Conservation (phyloP, 2,797 vertebrate genomes). For the Poecilia wingei region DNA sequence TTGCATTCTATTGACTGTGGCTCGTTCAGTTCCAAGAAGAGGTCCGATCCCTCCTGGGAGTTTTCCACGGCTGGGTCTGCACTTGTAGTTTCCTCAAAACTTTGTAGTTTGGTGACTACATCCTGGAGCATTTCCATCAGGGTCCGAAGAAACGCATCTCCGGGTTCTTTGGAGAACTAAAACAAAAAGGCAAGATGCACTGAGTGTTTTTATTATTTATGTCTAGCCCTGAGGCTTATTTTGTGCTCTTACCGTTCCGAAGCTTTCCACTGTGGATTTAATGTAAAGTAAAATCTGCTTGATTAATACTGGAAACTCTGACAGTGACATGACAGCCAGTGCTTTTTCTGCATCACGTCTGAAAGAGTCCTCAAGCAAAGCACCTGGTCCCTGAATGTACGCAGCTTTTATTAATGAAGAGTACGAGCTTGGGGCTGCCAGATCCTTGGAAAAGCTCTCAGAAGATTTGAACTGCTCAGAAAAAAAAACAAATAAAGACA, state of each 20-base stretch:
- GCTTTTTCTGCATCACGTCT: slow-evolving; percentile 68
- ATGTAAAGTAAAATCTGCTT: slow-evolving; percentile 90
- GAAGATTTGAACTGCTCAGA: slow-evolving; percentile 75
- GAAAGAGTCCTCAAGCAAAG: slow-evolving; percentile 71
- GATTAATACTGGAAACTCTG: slow-evolving; percentile 75
- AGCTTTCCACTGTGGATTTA: slow-evolving; percentile 85
- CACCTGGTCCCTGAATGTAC: slow-evolving; percentile 69
- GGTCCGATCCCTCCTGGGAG: slow-evolving; percentile 63
- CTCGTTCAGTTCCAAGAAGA: slow-evolving; percentile 83
- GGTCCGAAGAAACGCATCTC: slow-evolving; percentile 66
- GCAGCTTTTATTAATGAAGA: slow-evolving; percentile 76
- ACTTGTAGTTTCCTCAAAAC: slow-evolving; percentile 49
- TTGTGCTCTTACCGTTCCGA: slow-evolving; percentile 79
- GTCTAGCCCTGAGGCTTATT: not conserved
- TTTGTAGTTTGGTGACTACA: slow-evolving; percentile 75
- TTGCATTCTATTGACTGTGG: slow-evolving; percentile 57
- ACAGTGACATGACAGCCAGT: slow-evolving; percentile 57
- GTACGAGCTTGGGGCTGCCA: slow-evolving; percentile 64
- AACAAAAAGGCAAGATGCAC: not conserved
- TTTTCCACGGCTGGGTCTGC: slow-evolving; percentile 49
- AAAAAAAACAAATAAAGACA: not conserved
- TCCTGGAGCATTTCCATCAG: slow-evolving; percentile 80
- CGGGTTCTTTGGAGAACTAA: slow-evolving; percentile 72
- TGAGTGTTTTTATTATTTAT: not conserved
- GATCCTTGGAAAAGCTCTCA: slow-evolving; percentile 10